phyloP scores from a whole-genome alignment of 2,888 invertebrate species.

The Pseudococcus jackbeardsleyi region DNA sequence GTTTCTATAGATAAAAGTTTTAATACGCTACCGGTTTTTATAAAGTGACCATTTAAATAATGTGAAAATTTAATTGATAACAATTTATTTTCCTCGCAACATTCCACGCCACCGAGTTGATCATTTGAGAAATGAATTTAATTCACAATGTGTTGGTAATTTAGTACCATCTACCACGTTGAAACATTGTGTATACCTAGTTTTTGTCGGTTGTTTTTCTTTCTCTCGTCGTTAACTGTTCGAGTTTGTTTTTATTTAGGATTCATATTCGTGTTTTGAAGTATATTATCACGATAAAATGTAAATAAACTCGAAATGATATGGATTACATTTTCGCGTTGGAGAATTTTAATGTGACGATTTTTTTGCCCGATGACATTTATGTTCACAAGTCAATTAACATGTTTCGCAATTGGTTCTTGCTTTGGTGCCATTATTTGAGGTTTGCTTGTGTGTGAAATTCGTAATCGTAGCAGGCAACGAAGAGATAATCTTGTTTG shows the following conservation, averaged over 20 bases:
- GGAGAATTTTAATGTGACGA: not conserved
- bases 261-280: slow-evolving; percentile 29
- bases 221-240: not conserved
- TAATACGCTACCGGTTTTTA: not conserved
- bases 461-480: not conserved
- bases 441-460: not conserved
- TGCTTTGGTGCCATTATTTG: not conserved
- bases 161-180: not conserved
- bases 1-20: not conserved
- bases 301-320: slow-evolving; percentile 16
- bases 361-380: not conserved
- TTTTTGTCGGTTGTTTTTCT: slow-evolving; percentile 16
- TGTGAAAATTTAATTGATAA: slow-evolving; percentile 11
- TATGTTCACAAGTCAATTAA: slow-evolving; percentile 24
- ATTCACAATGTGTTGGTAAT: slow-evolving; percentile 15
- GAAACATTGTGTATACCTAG: slow-evolving; percentile 8
- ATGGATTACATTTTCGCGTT: not conserved
- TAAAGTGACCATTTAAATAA: not conserved
- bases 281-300: slow-evolving; percentile 25
- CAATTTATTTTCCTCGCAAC: not conserved
- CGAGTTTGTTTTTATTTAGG: slow-evolving; percentile 1
- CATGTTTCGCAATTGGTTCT: slow-evolving; percentile 38
- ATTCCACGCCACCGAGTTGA: not conserved
- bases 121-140: slow-evolving; percentile 34
- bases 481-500: not conserved